phyloP scores from a whole-genome alignment of 1,140 invertebrate species.

The Mercenaria mercenaria region DNA sequence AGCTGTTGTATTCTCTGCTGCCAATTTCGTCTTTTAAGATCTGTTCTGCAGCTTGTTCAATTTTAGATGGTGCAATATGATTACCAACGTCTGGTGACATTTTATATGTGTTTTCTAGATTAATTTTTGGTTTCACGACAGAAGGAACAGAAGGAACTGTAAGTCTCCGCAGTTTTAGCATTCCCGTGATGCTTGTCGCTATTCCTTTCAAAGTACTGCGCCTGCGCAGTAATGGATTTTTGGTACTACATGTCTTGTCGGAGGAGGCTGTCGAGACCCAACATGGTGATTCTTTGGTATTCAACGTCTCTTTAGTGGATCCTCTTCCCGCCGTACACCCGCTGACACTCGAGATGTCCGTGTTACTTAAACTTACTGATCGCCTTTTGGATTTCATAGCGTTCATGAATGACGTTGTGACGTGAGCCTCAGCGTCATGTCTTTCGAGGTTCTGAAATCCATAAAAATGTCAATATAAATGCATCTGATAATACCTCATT shows the following conservation, averaged over 20 bases:
- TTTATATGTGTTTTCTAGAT: slow-evolving; percentile 75
- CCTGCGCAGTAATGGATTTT: background rate
- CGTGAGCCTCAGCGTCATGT: background rate
- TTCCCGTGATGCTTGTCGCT: slow-evolving; percentile 1
- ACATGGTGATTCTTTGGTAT: no score
- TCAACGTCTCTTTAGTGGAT: background rate
- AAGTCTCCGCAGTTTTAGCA: background rate
- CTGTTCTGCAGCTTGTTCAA: slow-evolving; percentile 46
- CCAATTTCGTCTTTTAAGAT: slow-evolving; percentile 62
- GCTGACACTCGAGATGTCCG: background rate
- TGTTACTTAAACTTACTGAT: background rate
- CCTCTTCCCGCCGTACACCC: background rate
- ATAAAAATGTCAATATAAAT: no score
- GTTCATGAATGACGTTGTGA: background rate
- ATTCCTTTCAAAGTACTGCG: slow-evolving; percentile 16
- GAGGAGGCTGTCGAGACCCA: background rate
- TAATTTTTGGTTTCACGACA: slow-evolving; percentile 69
- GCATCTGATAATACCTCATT: no score
- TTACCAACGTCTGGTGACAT: slow-evolving; percentile 69
- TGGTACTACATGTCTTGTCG: background rate
- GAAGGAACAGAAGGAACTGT: background rate
- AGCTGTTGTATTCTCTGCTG: slow-evolving; percentile 62
- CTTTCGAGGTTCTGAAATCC: background rate
- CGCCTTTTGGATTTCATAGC: background rate
- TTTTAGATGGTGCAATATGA: slow-evolving; percentile 62